A percentile compares a stretch with the other conserved stretches of the same genome.
Evolutionary conservation across 2,797 vertebrate species (phyloP).

Genomic region (Hafferia zeledoni): DNA sequence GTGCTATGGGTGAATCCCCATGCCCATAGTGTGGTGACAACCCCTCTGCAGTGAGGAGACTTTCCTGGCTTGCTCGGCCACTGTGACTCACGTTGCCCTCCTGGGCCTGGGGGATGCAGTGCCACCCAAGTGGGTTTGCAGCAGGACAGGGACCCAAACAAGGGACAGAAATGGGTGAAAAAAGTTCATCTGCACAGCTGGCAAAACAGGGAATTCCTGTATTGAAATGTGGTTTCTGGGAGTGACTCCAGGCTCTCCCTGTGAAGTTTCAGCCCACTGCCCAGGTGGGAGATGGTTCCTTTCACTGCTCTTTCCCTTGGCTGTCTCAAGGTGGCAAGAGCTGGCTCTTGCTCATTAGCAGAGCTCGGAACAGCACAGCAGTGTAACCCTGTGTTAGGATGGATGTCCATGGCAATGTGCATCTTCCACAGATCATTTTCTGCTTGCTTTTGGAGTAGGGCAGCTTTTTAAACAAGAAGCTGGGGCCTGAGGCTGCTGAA

Average conservation of each 20-base stretch:
- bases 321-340: background rate
- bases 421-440: rapidly evolving
- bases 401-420: background rate
- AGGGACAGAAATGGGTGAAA: background rate
- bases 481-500: background rate
- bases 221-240: rapidly evolving
- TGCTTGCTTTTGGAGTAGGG: background rate
- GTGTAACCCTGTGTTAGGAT: background rate
- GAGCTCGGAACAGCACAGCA: background rate
- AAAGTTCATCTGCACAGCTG: background rate
- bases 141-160: background rate
- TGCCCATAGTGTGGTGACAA: background rate
- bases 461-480: background rate
- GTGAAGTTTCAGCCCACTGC: background rate
- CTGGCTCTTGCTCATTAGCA: rapidly evolving
- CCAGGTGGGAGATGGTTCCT: background rate
- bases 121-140: background rate
- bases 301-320: background rate
- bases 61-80: background rate
- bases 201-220: background rate
- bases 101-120: background rate
- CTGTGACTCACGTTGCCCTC: background rate
- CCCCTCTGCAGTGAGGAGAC: background rate
- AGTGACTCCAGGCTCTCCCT: background rate
- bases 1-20: background rate